These are phyloP conservation scores for Pseudomugil tenellus DNA, from an alignment of 2,797 vertebrate species.

Conservation along the genomic window DNA sequence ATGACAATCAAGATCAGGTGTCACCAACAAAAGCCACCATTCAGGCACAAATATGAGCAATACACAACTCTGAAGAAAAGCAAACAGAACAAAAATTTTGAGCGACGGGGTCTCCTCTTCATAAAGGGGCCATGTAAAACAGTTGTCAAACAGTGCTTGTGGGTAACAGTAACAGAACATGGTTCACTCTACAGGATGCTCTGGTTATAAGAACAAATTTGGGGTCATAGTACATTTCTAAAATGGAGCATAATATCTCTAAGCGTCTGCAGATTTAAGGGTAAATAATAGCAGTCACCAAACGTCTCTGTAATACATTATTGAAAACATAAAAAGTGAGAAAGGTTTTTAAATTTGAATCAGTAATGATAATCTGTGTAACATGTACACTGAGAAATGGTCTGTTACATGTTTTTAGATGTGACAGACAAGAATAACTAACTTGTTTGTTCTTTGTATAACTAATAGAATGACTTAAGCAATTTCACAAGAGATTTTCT, in stretches of 20 bases:
- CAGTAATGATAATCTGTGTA: not conserved
- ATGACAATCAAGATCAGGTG: slow-evolving; percentile 76
- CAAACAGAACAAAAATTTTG: not conserved
- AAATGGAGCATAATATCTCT: slow-evolving; percentile 4
- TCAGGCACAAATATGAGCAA: slow-evolving; percentile 29
- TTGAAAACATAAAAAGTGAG: slow-evolving; percentile 1
- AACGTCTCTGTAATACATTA: slow-evolving; percentile 1
- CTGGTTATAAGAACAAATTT: not conserved
- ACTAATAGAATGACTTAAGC: slow-evolving; percentile 3
- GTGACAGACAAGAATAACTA: slow-evolving; percentile 11
- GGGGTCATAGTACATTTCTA: not conserved
- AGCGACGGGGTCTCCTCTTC: too few species aligned
- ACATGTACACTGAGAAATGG: not conserved
- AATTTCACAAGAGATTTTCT: slow-evolving; percentile 1
- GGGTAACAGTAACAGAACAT: slow-evolving; percentile 3
- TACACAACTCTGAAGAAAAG: not conserved
- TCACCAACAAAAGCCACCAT: slow-evolving; percentile 69
- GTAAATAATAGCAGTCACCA: not conserved
- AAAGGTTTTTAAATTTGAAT: slow-evolving; percentile 1
- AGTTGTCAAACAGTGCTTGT: not conserved
- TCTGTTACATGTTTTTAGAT: slow-evolving; percentile 16
- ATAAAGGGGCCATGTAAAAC: not conserved
- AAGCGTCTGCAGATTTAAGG: not conserved
- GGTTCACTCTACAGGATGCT: slow-evolving; percentile 4
- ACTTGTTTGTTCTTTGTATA: slow-evolving; percentile 8